phyloP scores from a whole-genome alignment of 2,113 vertebrate genomes.

The Siniperca chuatsi region DNA sequence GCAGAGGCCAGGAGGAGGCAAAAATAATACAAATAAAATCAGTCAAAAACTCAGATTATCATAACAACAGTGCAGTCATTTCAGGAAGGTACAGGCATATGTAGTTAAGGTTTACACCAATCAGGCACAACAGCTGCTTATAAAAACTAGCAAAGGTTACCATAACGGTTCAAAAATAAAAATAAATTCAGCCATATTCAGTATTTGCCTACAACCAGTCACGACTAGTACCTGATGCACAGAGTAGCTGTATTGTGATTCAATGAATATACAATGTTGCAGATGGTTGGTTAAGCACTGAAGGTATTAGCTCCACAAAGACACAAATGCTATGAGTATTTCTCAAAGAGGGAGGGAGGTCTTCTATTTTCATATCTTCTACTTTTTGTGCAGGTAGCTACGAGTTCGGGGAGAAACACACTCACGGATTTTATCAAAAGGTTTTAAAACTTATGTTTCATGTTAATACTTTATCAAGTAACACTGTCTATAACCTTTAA shows the following conservation, averaged over 20 bases:
- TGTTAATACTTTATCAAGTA: constrained; percentile 17
- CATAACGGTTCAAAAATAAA: constrained; percentile 26
- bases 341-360: constrained; percentile 27
- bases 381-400: constrained; percentile 22
- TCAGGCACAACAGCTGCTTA: constrained; percentile 73
- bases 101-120: constrained; percentile 66
- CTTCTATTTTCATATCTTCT: constrained; percentile 6
- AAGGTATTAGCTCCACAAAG: constrained; percentile 56
- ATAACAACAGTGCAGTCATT: constrained; percentile 78
- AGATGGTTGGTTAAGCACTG: constrained; percentile 55
- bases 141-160: constrained; percentile 49
- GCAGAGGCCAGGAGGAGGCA: constrained; percentile 42
- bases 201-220: constrained; percentile 55
- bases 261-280: constrained; percentile 67
- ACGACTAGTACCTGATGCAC: constrained; percentile 67
- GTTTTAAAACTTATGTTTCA: constrained; percentile 6
- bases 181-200: constrained; percentile 56
- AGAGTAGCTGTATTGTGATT: constrained; percentile 66
- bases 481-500: constrained; percentile 15
- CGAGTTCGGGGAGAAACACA: constrained; percentile 33
- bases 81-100: constrained; percentile 71
- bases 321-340: constrained; percentile 54
- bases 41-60: constrained; percentile 56
- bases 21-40: constrained; percentile 40
- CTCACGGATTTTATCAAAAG: constrained; percentile 28